Base-by-base conservation (phyloP, 2,113 vertebrate species). In the Monopterus albus region DNA sequence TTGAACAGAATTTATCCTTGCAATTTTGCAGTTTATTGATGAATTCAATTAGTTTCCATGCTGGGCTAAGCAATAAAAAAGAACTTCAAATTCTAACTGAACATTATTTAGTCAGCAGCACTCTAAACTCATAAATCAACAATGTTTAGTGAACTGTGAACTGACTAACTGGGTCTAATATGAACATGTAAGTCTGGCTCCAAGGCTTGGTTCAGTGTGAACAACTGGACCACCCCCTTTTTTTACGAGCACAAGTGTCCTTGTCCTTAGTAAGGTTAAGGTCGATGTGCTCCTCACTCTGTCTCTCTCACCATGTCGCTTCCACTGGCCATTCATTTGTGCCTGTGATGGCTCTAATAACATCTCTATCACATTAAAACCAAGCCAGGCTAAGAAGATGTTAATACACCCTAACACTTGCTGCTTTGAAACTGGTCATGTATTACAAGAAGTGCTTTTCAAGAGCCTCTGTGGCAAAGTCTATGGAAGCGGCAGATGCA, bases 381-480 rank as follows among this genome's bases (percentile, higher is more conserved):
- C 46, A 21, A 75, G 75, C 81, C 83, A 62, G 81, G 72, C 79
- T 57, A 79, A 87, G 71, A 80, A 81, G 75, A 89, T 87, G 87
- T 86, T 87, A 89, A 88, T 84, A 81, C 82, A 63, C 74, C 72
- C 66, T 78, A 79, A 63, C 79, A 73, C 85, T 82, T 17, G 67
- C 81, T 75, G 78, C 67, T 0, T 51, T 60, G 57, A 82, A 84
- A 89, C 84, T 79, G 89, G 78, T 84, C 75, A 70, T 89, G 90
- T 91, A 82, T 91, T 88, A 90, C 87, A 89, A 88, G 85, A 89
- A 89, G 87, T 85, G 87, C 83, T 79, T 85, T 90, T 80, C 84
- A 88, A 88, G 83, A 83, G 83, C 83, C 69, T 71, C 60, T 6
- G 63, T 26, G 72, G 79, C 85, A 78, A 61, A 73, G 85, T 85